phyloP scores from a whole-genome alignment of 2,888 invertebrate genomes.

The Troglohyphantes excavatus region DNA sequence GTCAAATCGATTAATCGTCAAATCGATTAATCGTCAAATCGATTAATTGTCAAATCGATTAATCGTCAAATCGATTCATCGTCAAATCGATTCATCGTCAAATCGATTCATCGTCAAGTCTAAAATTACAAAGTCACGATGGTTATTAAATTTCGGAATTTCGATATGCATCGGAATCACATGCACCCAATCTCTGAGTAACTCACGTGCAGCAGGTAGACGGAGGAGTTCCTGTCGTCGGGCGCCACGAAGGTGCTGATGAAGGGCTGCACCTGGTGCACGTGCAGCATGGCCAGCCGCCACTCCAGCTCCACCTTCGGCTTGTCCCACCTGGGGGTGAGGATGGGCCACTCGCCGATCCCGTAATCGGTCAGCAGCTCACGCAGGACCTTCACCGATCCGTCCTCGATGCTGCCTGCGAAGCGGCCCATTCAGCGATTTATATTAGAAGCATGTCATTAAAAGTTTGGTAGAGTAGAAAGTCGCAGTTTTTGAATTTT shows the following conservation, averaged over 20 bases:
- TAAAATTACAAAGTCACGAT: too few species aligned
- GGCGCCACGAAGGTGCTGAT: constrained; percentile 82
- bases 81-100: too few species aligned
- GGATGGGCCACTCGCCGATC: constrained; percentile 82
- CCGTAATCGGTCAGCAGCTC: constrained; percentile 81
- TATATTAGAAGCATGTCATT: too few species aligned
- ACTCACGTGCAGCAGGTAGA: constrained; percentile 83
- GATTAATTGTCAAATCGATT: too few species aligned
- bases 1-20: too few species aligned
- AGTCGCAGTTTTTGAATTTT: neutral
- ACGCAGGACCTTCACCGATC: constrained; percentile 81
- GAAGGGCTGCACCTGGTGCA: constrained; percentile 83
- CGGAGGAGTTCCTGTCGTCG: constrained; percentile 83
- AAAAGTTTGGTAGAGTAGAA: too few species aligned
- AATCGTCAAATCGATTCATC: too few species aligned
- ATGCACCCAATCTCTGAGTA: too few species aligned
- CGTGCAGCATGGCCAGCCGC: constrained; percentile 81
- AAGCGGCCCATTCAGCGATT: neutral
- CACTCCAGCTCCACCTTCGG: constrained; percentile 80
- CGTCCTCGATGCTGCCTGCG: constrained; percentile 77
- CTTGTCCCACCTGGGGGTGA: constrained; percentile 78
- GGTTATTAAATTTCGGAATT: too few species aligned
- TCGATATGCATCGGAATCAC: too few species aligned
- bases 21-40: too few species aligned
- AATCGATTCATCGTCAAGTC: too few species aligned